Evolutionary conservation across 2,888 invertebrate species (phyloP).

Genomic region (Marronus borbonicus): DNA sequence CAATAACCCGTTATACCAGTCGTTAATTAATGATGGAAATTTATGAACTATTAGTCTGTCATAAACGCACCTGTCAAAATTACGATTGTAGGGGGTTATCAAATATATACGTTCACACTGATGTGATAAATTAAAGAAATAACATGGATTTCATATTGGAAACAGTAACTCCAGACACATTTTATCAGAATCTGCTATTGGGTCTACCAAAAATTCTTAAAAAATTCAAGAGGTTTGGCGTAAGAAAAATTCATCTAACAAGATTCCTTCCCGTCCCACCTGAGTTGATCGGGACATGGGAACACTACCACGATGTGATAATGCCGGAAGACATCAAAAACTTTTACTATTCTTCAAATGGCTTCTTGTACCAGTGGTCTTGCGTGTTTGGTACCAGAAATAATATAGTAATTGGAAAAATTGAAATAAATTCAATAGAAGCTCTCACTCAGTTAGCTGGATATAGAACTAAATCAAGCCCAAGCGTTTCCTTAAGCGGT

Average conservation of each 20-base stretch:
- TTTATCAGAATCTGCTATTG: conserved; percentile 56
- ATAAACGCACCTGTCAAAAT: conserved; percentile 19
- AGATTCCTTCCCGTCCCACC: conserved; percentile 51
- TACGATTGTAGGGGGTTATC: conserved; percentile 5
- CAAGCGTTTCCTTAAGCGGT: conserved; percentile 57
- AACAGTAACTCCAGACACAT: conserved; percentile 56
- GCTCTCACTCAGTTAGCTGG: conserved; percentile 53
- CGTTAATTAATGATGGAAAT: no score
- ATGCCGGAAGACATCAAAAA: conserved; percentile 86
- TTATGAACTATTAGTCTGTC: background rate
- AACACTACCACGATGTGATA: conserved; percentile 82
- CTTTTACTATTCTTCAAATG: conserved; percentile 88
- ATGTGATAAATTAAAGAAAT: background rate
- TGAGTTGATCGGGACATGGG: conserved; percentile 79
- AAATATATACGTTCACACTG: background rate
- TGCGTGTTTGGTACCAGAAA: conserved; percentile 74
- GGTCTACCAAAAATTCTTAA: conserved; percentile 55
- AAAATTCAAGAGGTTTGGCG: conserved; percentile 52
- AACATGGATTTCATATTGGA: conserved; percentile 55
- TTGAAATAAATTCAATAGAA: conserved; percentile 63
- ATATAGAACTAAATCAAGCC: conserved; percentile 60
- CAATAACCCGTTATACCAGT: no score
- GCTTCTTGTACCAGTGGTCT: conserved; percentile 85
- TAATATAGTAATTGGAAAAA: conserved; percentile 59
- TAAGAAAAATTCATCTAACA: conserved; percentile 52